Conservation (phyloP, 2,888 invertebrate species). For the Octodonta nipae region DNA sequence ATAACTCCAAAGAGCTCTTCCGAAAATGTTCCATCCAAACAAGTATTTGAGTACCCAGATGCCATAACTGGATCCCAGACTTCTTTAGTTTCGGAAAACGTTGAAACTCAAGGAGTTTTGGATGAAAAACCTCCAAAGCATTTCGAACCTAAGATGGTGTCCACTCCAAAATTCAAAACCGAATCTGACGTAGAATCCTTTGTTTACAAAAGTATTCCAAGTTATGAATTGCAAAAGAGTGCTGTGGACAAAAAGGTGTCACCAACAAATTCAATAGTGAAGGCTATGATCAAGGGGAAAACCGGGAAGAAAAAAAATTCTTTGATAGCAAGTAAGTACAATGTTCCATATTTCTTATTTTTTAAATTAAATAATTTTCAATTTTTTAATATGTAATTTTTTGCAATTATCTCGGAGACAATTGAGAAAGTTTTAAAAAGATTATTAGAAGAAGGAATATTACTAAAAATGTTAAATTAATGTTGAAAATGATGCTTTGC, state of each 20-base stretch:
- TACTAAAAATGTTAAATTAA: too few relatives aligned
- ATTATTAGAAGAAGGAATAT: too few relatives aligned
- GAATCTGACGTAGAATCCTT: constrained; percentile 10
- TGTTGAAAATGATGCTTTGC: too few relatives aligned
- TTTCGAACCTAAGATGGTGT: constrained; percentile 28
- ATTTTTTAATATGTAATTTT: too few relatives aligned
- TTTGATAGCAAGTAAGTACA: constrained; percentile 51
- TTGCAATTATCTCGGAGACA: too few relatives aligned
- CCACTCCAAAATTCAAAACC: constrained; percentile 15
- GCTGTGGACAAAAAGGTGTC: constrained; percentile 32
- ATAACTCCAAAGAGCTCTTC: constrained; percentile 12
- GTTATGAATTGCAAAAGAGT: constrained; percentile 23
- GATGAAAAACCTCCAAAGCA: constrained; percentile 12
- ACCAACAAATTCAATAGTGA: constrained; percentile 39
- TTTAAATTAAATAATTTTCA: too few relatives aligned
- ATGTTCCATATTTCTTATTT: too few relatives aligned
- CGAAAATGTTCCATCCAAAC: constrained; percentile 9
- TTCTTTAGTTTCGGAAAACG: too few relatives aligned
- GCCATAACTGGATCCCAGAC: too few relatives aligned
- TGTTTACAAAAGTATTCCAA: constrained; percentile 13
- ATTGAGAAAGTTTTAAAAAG: too few relatives aligned
- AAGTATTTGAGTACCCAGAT: constrained; percentile 21
- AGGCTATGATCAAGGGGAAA: constrained; percentile 47
- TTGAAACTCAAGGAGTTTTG: too few relatives aligned
- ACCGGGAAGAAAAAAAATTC: constrained; percentile 58